Evolutionary conservation across 1,140 invertebrate genomes (phyloP), one percentile per base, ranked within the genome.

Genomic region (Drosophila miranda): DNA sequence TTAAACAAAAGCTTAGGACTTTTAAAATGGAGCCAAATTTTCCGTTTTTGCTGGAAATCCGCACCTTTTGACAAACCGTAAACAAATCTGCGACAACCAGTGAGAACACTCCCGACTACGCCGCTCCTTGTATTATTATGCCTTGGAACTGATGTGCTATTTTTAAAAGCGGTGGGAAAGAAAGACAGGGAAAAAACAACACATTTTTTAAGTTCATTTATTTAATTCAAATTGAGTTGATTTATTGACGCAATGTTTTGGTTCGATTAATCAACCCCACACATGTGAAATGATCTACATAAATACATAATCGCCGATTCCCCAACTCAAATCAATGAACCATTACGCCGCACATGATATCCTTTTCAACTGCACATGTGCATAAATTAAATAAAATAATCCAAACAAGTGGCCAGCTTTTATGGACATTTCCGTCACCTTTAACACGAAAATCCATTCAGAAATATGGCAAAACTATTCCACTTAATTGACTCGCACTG

Each of bases 401-500:
- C 51, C 16, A 28, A 57, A 70, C 53, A 71, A 74, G 63, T 75
- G 77, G 21, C 59, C 56, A 63, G 19, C 59, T 78, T 38, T 38
- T 38, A 74, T 70, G 70, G 80, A 63, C 63, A 74, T 82, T 83
- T 75, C 60, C 56, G 70, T 19, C 45, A 74, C 60, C 73, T 76
- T 84, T 56, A 74, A 87, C 81, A 87, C 66, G 77, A 66, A 78
- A 82, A 82, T 51, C 64, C 82, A 87, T 87, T 86, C 58, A 70
- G 84, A 60, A 52, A 70, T 75, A 74, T 82, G 59, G 72, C 82
- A 69, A 68, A 89, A 87, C 34, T 89, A 82, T 87, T 89, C 78
- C 86, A 89, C 86, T 89, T 89, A 89, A 89, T 89, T 89, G 75
- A 89, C 70, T 78, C 81, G 78, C 79, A 89, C 81, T 78, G 72